A percentile compares a stretch with the other conserved stretches of the same genome.
Evolutionary conservation across 2,797 vertebrate genomes (phyloP).

Genomic region (Perodicticus potto): DNA sequence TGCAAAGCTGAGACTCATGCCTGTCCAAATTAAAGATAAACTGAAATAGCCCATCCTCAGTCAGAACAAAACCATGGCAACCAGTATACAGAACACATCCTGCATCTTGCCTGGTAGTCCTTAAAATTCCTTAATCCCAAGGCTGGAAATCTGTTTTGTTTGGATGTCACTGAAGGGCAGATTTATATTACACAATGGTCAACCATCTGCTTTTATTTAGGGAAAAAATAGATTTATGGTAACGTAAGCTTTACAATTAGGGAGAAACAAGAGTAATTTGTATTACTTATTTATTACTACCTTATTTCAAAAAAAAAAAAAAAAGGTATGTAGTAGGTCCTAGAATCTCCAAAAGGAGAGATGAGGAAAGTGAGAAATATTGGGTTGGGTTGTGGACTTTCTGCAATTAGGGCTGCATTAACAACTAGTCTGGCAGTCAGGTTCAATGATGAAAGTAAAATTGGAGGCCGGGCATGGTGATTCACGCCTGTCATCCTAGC

Average conservation of each 20-base stretch:
- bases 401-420: not conserved
- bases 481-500: too few relatives aligned
- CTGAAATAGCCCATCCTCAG: slow-evolving; percentile 68
- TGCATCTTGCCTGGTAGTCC: slow-evolving; percentile 43
- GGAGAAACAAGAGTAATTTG: not conserved
- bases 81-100: slow-evolving; percentile 59
- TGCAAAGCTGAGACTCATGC: slow-evolving; percentile 69
- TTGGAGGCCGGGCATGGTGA: too few relatives aligned
- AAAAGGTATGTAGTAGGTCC: not conserved
- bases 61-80: slow-evolving; percentile 82
- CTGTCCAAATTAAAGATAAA: slow-evolving; percentile 64
- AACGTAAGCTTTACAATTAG: not conserved
- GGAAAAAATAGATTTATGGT: not conserved
- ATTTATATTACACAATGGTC: slow-evolving; percentile 46
- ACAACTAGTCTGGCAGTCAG: not conserved
- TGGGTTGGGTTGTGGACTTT: not conserved
- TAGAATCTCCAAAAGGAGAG: not conserved
- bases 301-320: not conserved
- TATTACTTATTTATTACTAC: not conserved
- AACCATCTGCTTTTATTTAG: slow-evolving; percentile 53
- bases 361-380: not conserved
- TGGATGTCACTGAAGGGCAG: slow-evolving; percentile 40
- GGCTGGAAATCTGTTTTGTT: slow-evolving; percentile 68
- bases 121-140: slow-evolving; percentile 71
- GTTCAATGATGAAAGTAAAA: slow-evolving; percentile 35